Conservation (phyloP, 92 coral and sea anemone genomes). For the Scolanthus callimorphus region DNA sequence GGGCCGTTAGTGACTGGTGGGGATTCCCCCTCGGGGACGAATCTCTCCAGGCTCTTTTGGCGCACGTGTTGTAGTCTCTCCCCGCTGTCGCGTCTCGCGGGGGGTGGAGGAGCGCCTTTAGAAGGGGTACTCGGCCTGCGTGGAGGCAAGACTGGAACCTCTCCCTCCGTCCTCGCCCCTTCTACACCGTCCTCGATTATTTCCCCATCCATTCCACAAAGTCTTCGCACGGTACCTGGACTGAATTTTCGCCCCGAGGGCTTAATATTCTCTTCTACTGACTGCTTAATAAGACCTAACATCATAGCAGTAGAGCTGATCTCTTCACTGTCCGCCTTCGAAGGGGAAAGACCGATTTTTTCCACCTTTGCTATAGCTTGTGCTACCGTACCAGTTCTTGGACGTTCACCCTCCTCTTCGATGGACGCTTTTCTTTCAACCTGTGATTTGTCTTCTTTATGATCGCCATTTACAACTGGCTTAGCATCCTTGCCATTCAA, state of each 20-base stretch:
- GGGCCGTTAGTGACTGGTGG: slow-evolving; percentile 4
- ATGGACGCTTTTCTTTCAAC: too few species aligned
- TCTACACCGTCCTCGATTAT: too few species aligned
- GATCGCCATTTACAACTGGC: slow-evolving; percentile 3
- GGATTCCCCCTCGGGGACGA: slow-evolving; percentile 35
- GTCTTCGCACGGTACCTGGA: too few species aligned
- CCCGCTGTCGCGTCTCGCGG: slow-evolving; percentile 51
- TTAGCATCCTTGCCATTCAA: slow-evolving; percentile 4
- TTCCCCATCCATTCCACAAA: too few species aligned
- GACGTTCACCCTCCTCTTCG: not conserved
- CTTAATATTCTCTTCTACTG: slow-evolving; percentile 56
- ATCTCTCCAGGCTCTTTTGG: slow-evolving; percentile 49
- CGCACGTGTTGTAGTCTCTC: slow-evolving; percentile 47
- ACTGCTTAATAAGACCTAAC: slow-evolving; percentile 44
- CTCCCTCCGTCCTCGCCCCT: too few species aligned
- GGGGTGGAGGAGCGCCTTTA: slow-evolving; percentile 50
- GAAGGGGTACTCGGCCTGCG: slow-evolving; percentile 22
- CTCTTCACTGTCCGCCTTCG: slow-evolving; percentile 35
- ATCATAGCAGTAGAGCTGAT: slow-evolving; percentile 33
- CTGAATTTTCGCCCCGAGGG: too few species aligned
- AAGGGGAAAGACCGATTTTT: slow-evolving; percentile 44
- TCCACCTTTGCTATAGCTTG: slow-evolving; percentile 36
- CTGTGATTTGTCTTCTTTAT: too few species aligned
- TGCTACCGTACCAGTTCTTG: slow-evolving; percentile 14
- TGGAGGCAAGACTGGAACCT: slow-evolving; percentile 49